Percentiles rank a stretch among this genome's conserved stretches.
phyloP scores from a whole-genome alignment of 1,140 invertebrate genomes.

The Uloborus diversus region DNA sequence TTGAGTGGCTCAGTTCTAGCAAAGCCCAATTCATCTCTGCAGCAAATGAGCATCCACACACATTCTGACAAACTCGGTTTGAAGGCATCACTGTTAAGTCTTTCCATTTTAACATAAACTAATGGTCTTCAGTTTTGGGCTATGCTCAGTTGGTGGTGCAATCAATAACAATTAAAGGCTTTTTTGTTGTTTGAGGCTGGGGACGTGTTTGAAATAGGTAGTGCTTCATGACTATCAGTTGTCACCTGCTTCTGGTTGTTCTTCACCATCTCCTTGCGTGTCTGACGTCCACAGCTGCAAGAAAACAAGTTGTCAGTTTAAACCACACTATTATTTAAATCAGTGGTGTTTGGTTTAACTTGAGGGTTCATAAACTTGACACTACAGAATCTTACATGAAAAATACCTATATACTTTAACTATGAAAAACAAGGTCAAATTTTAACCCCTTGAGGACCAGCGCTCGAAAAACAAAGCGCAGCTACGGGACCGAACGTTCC shows the following conservation, averaged over 20 bases:
- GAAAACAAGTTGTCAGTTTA: constrained; percentile 40
- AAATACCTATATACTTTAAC: too few species aligned
- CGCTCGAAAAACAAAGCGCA: too few species aligned
- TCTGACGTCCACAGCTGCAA: constrained; percentile 92
- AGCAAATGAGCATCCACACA: constrained; percentile 40
- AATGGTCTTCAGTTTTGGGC: constrained; percentile 53
- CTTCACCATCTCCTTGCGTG: constrained; percentile 92
- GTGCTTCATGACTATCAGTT: constrained; percentile 57
- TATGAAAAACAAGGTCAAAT: too few species aligned
- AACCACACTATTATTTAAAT: too few species aligned
- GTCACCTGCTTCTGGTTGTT: constrained; percentile 79
- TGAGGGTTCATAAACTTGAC: too few species aligned
- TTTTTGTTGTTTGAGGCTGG: constrained; percentile 56
- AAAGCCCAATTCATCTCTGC: constrained; percentile 32
- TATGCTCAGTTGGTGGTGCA: constrained; percentile 56
- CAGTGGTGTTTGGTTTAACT: too few species aligned
- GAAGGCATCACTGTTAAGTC: constrained; percentile 51
- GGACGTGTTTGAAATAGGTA: constrained; percentile 53
- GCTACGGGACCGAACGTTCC: too few species aligned
- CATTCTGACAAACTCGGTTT: constrained; percentile 32
- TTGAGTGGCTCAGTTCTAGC: constrained; percentile 47
- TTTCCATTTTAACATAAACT: constrained; percentile 52
- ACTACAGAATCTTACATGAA: too few species aligned
- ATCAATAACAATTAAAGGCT: constrained; percentile 57
- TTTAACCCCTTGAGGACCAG: too few species aligned